Base-by-base conservation (phyloP, 2,113 vertebrate species). In the Lycocorax pyrrhopterus region DNA sequence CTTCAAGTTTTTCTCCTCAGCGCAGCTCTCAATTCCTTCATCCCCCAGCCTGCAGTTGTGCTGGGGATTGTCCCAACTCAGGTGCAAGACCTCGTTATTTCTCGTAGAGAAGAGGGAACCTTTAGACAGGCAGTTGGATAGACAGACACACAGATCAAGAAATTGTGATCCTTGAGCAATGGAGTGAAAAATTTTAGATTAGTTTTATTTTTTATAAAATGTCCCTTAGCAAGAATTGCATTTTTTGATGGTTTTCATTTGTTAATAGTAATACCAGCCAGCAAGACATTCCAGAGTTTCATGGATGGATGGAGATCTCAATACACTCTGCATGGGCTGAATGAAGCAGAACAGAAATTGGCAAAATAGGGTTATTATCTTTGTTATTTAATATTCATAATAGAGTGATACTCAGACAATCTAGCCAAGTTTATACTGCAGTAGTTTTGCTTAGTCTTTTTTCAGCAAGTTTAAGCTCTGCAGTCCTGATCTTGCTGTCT, bases 321-420 rank as follows among this genome's bases (percentile, higher is more conserved):
- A 76, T 91, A 58, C 3, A 58, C 37, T 81, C 78, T 76, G 77
- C 84, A 69, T 82, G 32, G 35, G 53, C 55, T 80, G 92, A 96
- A 86, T 86, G 90, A 88, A 90, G 90, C 75, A 85, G 87, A 96
- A 80, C n/a, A 93, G 67, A 92, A 94, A 85, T 35, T 79, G 77
- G 84, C 74, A 94, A 94, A 89, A 89, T 1, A 53, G 46, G 26
- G 43, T 89, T 96, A 94, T 92, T 92, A 92, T 49, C 33, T 49
- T 64, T 79, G 41, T 76, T 96, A 87, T 82, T 94, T 95, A 95
- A 91, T 94, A 94, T 89, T 87, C 78, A 85, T 76, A 87, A 73
- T 59, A 73, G 4, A 78, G 5, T 62, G 67, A 75, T 73, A 66
- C 15, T 78, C 74, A 79, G 56, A 78, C 33, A 59, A 37, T 60